phyloP scores from a whole-genome alignment of 2,113 vertebrate genomes.

The Eubucco bourcierii region DNA sequence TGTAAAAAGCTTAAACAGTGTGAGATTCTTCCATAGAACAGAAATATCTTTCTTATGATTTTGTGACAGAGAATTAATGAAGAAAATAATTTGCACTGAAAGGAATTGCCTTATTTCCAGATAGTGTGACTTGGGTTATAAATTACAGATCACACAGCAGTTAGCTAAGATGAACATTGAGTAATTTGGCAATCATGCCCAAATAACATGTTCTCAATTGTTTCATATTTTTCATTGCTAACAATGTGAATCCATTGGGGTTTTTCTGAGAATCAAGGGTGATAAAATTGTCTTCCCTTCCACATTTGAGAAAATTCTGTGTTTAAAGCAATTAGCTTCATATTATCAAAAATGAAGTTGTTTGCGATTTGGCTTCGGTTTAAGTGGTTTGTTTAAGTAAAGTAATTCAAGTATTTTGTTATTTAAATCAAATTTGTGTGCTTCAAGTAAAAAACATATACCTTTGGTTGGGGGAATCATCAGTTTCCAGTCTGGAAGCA shows the following conservation, averaged over 20 bases:
- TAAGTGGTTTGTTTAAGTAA: too few relatives aligned
- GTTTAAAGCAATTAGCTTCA: background rate
- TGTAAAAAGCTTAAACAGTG: background rate
- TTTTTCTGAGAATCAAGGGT: background rate
- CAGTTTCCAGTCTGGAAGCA: background rate
- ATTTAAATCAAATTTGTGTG: background rate
- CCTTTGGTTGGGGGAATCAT: too few relatives aligned
- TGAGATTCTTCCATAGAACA: background rate
- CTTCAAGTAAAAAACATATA: background rate
- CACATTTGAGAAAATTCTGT: background rate
- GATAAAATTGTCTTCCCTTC: background rate
- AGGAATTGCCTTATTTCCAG: background rate
- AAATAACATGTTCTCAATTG: background rate
- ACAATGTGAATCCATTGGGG: background rate
- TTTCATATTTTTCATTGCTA: background rate
- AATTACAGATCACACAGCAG: background rate
- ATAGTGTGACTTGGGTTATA: background rate
- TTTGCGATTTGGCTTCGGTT: fast-evolving
- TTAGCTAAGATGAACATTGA: background rate
- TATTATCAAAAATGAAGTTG: background rate
- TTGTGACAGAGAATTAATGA: background rate
- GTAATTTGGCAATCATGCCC: background rate
- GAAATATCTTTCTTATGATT: background rate
- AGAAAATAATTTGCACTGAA: background rate
- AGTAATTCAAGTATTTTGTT: background rate